Evolutionary conservation across 2,113 vertebrate genomes (phyloP), one percentile per base, ranked within the genome.

Genomic region (Camelus dromedarius): DNA sequence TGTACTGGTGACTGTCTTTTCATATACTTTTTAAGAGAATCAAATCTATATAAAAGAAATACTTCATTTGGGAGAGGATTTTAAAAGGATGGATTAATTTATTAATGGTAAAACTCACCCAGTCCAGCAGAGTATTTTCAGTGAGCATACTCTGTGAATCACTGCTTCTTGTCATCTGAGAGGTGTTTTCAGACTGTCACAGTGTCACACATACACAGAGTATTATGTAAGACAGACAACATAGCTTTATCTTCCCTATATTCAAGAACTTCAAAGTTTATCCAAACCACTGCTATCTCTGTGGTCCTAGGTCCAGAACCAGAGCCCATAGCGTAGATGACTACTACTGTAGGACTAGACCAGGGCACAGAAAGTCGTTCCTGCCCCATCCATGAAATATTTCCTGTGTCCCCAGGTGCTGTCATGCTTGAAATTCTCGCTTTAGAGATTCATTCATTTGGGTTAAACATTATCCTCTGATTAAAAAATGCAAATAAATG

Each of bases 361-460:
- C 50, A 95, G 35, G 46, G 8, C 38, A 4, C 5, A 54, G 24
- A 32, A 18, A 60, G 58, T 66, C 28, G 13, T 42, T 69, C 5
- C 46, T 91, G 26, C 20, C 7, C 70, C 16, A 19, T 82, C 20
- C 19, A 16, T 54, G 88, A 96, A 81, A 66, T 28, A 60, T 26
- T 14, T 56, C 42, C 30, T 8, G 77, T 76, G 42, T 50, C 9
- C 60, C 86, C 60, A 56, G 13, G 50, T n/a, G 7, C 87, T 48
- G 60, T 50, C 18, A 72, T 35, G n/a, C 46, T 72, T 86, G 19
- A 95, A 96, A 91, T 91, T 92, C 62, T 92, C 24, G 84, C 22
- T 88, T 91, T 77, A 82, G 28, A 96, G 4, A 80, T 85, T 88
- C 26, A 75, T 69, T 91, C 80, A 91, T 91, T 93, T 97, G 48